Evolutionary conservation across 2,888 invertebrate species (phyloP).

Genomic region (Ochropacha duplaris): DNA sequence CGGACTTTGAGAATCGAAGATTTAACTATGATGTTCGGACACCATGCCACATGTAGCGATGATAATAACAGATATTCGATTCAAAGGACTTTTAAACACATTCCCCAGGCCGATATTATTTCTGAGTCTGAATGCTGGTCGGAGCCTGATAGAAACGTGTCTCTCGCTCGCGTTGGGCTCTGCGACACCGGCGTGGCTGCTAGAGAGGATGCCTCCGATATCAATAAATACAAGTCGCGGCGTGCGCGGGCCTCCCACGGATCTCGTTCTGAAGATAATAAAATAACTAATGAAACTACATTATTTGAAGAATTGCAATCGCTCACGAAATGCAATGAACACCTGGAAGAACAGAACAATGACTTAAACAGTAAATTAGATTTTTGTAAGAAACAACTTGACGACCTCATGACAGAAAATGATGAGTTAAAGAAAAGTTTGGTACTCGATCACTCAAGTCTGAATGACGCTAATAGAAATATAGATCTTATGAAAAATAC

Average conservation of each 20-base stretch:
- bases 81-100: slow-evolving; percentile 44
- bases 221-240: slow-evolving; percentile 61
- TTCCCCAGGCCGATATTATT: slow-evolving; percentile 63
- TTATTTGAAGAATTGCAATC: slow-evolving; percentile 81
- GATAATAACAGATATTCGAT: slow-evolving; percentile 45
- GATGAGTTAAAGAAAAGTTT: slow-evolving; percentile 50
- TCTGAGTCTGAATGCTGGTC: slow-evolving; percentile 94
- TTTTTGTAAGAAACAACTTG: slow-evolving; percentile 56
- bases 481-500: slow-evolving; percentile 50
- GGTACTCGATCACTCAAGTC: slow-evolving; percentile 43
- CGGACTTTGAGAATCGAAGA: slow-evolving; percentile 73
- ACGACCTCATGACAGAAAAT: slow-evolving; percentile 55
- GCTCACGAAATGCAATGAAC: slow-evolving; percentile 53
- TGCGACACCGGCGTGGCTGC: slow-evolving; percentile 58
- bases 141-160: slow-evolving; percentile 92
- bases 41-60: slow-evolving; percentile 62
- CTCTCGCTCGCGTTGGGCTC: slow-evolving; percentile 89
- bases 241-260: slow-evolving; percentile 70
- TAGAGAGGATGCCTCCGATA: slow-evolving; percentile 57
- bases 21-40: slow-evolving; percentile 76
- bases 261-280: slow-evolving; percentile 68
- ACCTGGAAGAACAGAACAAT: slow-evolving; percentile 58
- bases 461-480: slow-evolving; percentile 49
- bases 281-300: slow-evolving; percentile 78
- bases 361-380: slow-evolving; percentile 74